These are phyloP conservation scores for Pocota personata DNA, from an alignment of 2,888 invertebrate genomes.

Conservation along the genomic window DNA sequence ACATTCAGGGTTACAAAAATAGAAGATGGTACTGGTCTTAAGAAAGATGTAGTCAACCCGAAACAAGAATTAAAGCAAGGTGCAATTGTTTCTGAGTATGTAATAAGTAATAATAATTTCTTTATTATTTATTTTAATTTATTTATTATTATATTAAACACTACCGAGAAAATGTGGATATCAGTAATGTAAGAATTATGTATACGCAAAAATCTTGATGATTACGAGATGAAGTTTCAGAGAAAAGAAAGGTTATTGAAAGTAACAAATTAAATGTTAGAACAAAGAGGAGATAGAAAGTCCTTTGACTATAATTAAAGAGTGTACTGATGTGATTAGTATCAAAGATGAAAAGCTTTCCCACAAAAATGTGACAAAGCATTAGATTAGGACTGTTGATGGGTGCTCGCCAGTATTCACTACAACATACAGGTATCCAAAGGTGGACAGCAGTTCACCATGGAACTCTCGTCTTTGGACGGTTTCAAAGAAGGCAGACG, in stretches of 20 bases:
- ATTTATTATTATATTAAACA: slow-evolving; percentile 10
- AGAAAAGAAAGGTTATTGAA: neutral
- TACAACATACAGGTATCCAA: too few species aligned
- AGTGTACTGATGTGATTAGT: slow-evolving; percentile 14
- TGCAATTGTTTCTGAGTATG: neutral
- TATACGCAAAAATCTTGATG: neutral
- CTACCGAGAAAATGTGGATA: neutral
- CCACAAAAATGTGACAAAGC: too few species aligned
- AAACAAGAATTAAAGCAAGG: neutral
- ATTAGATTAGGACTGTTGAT: too few species aligned
- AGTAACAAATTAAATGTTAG: slow-evolving; percentile 7
- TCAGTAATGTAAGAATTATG: neutral
- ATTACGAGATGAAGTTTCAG: neutral
- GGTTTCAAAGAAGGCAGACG: too few species aligned
- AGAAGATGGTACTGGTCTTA: neutral
- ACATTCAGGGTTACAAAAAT: neutral
- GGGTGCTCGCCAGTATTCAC: too few species aligned
- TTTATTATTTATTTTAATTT: too few species aligned
- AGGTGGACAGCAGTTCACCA: too few species aligned
- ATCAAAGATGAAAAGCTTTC: slow-evolving; percentile 20
- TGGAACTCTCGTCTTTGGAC: too few species aligned
- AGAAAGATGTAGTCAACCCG: neutral
- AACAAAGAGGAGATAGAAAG: slow-evolving; percentile 8
- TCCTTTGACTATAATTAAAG: neutral
- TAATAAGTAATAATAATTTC: slow-evolving; percentile 11